A percentile compares a stretch with the other conserved stretches of the same genome.
These are phyloP conservation scores for Nothura maculosa DNA, from an alignment of 2,797 vertebrate species.

Conservation along the genomic window DNA sequence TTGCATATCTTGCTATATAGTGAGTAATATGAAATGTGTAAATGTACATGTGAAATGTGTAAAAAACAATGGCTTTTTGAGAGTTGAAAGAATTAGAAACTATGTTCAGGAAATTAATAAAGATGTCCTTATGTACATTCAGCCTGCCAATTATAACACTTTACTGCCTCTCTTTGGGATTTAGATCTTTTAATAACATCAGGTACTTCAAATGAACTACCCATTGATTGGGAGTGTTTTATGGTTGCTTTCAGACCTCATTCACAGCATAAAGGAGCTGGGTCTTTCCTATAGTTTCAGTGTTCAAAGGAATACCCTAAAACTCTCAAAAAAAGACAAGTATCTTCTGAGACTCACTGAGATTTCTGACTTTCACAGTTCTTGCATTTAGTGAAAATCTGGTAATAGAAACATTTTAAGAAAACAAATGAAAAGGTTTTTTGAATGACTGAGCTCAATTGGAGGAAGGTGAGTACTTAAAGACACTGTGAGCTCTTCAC, in stretches of 20 bases:
- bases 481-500: not conserved
- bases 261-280: not conserved
- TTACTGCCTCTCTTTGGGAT: not conserved
- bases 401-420: not conserved
- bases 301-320: not conserved
- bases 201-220: not conserved
- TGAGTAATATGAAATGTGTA: not conserved
- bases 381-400: not conserved
- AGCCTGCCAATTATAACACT: not conserved
- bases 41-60: not conserved
- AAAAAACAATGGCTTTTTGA: not conserved
- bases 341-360: not conserved
- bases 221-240: not conserved
- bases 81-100: not conserved
- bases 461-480: not conserved
- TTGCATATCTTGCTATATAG: not conserved
- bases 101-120: not conserved
- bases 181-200: not conserved
- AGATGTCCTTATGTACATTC: not conserved
- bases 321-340: not conserved
- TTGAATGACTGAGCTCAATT: not conserved
- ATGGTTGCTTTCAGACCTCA: not conserved
- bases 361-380: not conserved
- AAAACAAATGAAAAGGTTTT: not conserved
- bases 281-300: not conserved